Evolutionary conservation across 2,888 invertebrate species (phyloP).

Genomic region (Monochamus alternatus): DNA sequence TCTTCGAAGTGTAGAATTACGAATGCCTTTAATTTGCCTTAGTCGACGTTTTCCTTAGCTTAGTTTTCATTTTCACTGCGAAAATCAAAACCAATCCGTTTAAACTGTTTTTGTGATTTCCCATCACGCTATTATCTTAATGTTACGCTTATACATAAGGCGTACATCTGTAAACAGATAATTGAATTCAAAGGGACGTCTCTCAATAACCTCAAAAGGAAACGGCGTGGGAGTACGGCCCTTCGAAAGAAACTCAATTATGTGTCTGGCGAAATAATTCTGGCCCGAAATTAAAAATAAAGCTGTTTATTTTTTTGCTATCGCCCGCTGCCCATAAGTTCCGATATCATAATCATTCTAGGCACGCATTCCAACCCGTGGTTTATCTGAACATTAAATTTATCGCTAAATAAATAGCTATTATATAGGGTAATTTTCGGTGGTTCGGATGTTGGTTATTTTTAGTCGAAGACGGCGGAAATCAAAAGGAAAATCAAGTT

Average conservation of each 20-base stretch:
- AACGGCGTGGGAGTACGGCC: neutral
- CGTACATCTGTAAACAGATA: too few relatives aligned
- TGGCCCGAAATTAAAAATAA: neutral
- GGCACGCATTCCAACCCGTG: neutral
- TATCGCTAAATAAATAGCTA: conserved; percentile 9
- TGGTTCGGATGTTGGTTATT: neutral
- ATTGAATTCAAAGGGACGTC: too few relatives aligned
- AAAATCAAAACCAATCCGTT: too few relatives aligned
- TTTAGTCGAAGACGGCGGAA: neutral
- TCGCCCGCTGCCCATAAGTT: neutral
- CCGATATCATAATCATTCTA: neutral
- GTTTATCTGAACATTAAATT: neutral
- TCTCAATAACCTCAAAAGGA: too few relatives aligned
- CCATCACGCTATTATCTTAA: too few relatives aligned
- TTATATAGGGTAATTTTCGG: conserved; percentile 4
- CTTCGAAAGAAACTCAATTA: neutral
- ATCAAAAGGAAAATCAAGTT: too few relatives aligned
- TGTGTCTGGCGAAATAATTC: neutral
- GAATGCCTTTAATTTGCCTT: too few relatives aligned
- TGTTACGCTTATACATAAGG: too few relatives aligned
- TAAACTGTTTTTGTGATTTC: too few relatives aligned
- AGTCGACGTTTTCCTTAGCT: too few relatives aligned
- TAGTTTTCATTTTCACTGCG: too few relatives aligned
- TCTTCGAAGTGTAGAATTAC: too few relatives aligned
- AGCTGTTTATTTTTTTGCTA: neutral